Percentiles rank a stretch among this genome's conserved stretches.
phyloP scores from a whole-genome alignment of 2,888 invertebrate species.

The Argyresthia goedartella region DNA sequence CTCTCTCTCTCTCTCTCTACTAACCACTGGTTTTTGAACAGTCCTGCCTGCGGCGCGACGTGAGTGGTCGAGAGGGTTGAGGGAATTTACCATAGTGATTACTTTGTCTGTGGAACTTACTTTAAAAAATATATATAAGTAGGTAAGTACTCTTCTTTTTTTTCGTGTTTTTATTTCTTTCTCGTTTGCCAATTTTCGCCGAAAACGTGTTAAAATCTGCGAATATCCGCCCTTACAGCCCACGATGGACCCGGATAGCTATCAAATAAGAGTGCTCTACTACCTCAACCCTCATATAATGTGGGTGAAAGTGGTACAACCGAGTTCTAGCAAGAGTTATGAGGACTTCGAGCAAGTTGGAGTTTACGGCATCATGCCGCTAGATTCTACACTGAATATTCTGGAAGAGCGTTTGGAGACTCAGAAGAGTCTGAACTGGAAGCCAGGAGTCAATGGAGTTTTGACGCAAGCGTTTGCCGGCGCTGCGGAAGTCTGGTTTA shows the following conservation, averaged over 20 bases:
- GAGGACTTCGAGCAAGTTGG: slow-evolving; percentile 44
- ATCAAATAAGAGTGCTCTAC: slow-evolving; percentile 38
- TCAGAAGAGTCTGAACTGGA: slow-evolving; percentile 28
- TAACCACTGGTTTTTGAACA: no score
- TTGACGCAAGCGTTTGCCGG: slow-evolving; percentile 25
- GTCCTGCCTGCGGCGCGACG: no score
- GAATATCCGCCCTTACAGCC: no score
- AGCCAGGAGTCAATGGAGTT: slow-evolving; percentile 24
- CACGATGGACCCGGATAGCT: slow-evolving; percentile 29
- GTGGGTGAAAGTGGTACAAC: slow-evolving; percentile 30
- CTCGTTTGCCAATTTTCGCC: no score
- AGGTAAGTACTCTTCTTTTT: no score
- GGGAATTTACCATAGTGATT: no score
- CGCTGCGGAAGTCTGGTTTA: slow-evolving; percentile 31
- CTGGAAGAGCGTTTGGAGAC: slow-evolving; percentile 18
- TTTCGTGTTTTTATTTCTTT: no score
- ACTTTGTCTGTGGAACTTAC: no score
- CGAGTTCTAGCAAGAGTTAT: slow-evolving; percentile 9
- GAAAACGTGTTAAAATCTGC: no score
- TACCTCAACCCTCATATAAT: slow-evolving; percentile 44
- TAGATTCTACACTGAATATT: slow-evolving; percentile 22
- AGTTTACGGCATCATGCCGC: slow-evolving; percentile 39
- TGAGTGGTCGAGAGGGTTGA: no score
- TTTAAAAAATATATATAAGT: no score
- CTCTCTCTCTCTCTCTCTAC: no score